phyloP scores from a whole-genome alignment of 2,888 invertebrate species.

The Calliscelio sp. region DNA sequence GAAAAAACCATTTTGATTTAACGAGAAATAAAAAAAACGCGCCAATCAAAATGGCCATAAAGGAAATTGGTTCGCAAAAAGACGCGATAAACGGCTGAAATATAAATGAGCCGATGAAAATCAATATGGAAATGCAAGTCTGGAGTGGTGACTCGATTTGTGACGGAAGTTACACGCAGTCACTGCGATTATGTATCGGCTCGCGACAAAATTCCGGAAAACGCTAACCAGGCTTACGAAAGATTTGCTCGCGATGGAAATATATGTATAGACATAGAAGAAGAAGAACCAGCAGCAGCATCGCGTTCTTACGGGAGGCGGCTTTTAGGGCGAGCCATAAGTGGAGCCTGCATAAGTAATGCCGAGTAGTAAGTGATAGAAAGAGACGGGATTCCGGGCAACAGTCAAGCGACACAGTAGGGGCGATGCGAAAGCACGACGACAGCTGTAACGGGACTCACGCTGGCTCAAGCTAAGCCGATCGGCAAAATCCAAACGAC shows the following conservation, averaged over 20 bases:
- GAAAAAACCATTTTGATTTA: too few species aligned
- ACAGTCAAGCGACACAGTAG: conserved; percentile 75
- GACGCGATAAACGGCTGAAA: background rate
- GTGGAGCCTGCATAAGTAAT: conserved; percentile 84
- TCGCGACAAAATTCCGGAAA: conserved; percentile 57
- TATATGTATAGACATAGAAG: too few species aligned
- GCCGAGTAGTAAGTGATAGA: conserved; percentile 73
- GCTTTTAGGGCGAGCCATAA: conserved; percentile 82
- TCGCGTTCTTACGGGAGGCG: conserved; percentile 55
- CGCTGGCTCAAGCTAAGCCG: conserved; percentile 84
- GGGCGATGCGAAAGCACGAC: conserved; percentile 74
- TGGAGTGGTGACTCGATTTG: conserved; percentile 44
- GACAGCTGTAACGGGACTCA: conserved; percentile 84
- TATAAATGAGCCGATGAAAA: conserved; percentile 32
- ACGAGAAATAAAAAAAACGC: too few species aligned
- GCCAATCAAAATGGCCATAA: too few species aligned
- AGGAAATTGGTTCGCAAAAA: too few species aligned
- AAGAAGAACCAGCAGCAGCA: too few species aligned
- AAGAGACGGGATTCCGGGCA: conserved; percentile 76
- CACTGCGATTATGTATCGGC: conserved; percentile 65
- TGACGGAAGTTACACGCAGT: conserved; percentile 53
- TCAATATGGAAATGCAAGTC: conserved; percentile 43
- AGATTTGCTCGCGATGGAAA: conserved; percentile 66
- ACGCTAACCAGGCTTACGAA: conserved; percentile 72
- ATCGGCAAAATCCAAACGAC: conserved; percentile 81